These are phyloP conservation scores for Lutjanus campechanus DNA, from an alignment of 2,797 vertebrate genomes.

Conservation along the genomic window DNA sequence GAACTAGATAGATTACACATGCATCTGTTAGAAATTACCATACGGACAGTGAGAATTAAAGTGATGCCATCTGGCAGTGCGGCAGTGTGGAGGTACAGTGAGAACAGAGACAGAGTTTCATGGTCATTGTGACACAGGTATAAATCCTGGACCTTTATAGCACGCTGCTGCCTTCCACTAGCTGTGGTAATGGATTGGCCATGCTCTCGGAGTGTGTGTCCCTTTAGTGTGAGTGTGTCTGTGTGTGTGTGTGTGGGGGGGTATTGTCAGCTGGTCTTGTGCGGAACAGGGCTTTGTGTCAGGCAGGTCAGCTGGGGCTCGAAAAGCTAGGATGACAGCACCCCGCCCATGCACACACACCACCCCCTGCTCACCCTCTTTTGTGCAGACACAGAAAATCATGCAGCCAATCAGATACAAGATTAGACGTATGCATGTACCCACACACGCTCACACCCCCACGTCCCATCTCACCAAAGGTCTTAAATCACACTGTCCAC, in stretches of 20 bases:
- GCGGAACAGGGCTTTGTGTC: constrained; percentile 73
- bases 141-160: constrained; percentile 74
- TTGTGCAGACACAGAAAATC: constrained; percentile 63
- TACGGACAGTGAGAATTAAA: constrained; percentile 78
- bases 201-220: constrained; percentile 57
- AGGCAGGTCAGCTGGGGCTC: constrained; percentile 75
- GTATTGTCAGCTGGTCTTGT: constrained; percentile 65
- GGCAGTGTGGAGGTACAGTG: constrained; percentile 71
- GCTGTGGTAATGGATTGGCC: constrained; percentile 83
- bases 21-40: constrained; percentile 82
- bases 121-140: constrained; percentile 77
- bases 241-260: constrained; percentile 17
- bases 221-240: constrained; percentile 21
- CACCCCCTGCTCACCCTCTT: constrained; percentile 35
- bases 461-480: constrained; percentile 50
- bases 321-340: constrained; percentile 38
- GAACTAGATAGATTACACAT: constrained; percentile 76
- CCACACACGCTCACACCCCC: constrained; percentile 20
- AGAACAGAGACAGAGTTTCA: constrained; percentile 63
- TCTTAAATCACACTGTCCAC: constrained; percentile 61
- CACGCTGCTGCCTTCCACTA: constrained; percentile 65
- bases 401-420: constrained; percentile 57
- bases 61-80: constrained; percentile 75
- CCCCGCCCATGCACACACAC: constrained; percentile 25
- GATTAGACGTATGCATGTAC: constrained; percentile 49